Conservation (phyloP, 2,797 vertebrate genomes). For the Acanthopagrus latus region DNA sequence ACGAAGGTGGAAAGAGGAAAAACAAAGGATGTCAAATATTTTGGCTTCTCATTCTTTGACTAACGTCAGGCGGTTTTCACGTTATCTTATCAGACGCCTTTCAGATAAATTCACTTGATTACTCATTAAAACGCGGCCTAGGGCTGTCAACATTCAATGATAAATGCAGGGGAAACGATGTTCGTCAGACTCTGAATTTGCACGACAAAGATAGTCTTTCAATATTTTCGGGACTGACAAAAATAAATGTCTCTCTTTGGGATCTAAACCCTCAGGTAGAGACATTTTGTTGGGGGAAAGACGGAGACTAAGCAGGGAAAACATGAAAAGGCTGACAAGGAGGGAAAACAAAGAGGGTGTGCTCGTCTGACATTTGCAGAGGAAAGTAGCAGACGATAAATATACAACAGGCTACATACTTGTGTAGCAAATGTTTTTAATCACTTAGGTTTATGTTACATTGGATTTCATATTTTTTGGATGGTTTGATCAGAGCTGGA, state of each 20-base stretch:
- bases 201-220: slow-evolving; percentile 2
- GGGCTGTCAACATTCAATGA: slow-evolving; percentile 8
- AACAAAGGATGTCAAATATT: not conserved
- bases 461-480: no score
- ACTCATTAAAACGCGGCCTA: not conserved
- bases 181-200: slow-evolving; percentile 3
- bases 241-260: slow-evolving; percentile 1
- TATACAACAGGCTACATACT: not conserved
- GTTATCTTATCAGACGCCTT: not conserved
- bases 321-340: slow-evolving; percentile 3
- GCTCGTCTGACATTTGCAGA: not conserved
- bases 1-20: not conserved
- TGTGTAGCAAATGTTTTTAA: not conserved
- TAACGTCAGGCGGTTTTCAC: not conserved
- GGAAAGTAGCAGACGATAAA: not conserved
- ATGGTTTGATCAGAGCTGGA: not conserved
- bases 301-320: slow-evolving; percentile 1
- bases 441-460: not conserved
- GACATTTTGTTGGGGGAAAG: not conserved
- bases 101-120: not conserved
- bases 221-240: slow-evolving; percentile 8
- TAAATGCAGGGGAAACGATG: slow-evolving; percentile 7
- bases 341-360: not conserved
- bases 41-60: not conserved
- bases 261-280: not conserved